These are phyloP conservation scores for Alsophila aescularia DNA, from an alignment of 2,888 invertebrate species.

Conservation along the genomic window DNA sequence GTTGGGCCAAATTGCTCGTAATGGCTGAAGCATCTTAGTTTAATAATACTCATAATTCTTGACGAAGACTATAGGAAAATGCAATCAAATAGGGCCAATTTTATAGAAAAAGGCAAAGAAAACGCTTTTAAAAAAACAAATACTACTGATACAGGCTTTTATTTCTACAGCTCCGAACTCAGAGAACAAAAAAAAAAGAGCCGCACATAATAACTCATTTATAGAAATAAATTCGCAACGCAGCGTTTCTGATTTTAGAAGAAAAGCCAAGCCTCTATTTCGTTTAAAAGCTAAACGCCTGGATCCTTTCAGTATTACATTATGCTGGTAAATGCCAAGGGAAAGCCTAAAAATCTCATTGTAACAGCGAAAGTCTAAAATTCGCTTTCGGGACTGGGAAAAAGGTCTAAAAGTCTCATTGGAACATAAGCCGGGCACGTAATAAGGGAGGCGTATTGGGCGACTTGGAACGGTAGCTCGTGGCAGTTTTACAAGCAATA, in stretches of 20 bases:
- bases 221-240: constrained; percentile 4
- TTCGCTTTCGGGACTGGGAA: constrained; percentile 6
- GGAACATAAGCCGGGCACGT: constrained; percentile 27
- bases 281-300: constrained; percentile 17
- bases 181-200: background rate
- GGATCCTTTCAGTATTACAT: constrained; percentile 17
- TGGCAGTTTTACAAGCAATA: constrained; percentile 50
- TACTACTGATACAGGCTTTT: background rate
- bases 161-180: background rate
- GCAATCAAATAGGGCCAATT: background rate
- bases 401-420: constrained; percentile 7
- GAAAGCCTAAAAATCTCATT: constrained; percentile 14
- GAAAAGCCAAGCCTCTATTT: constrained; percentile 8
- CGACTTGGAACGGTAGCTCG: constrained; percentile 37
- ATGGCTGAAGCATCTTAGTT: too few species aligned
- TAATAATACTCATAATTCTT: too few species aligned
- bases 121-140: background rate
- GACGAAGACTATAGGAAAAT: too few species aligned
- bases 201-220: background rate
- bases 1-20: too few species aligned
- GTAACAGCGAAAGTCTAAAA: constrained; percentile 7
- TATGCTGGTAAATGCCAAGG: constrained; percentile 2
- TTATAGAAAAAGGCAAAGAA: background rate
- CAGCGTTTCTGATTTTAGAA: background rate
- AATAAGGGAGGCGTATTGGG: constrained; percentile 47